Base-by-base conservation (phyloP, 2,113 vertebrate genomes). In the Clarias gariepinus region DNA sequence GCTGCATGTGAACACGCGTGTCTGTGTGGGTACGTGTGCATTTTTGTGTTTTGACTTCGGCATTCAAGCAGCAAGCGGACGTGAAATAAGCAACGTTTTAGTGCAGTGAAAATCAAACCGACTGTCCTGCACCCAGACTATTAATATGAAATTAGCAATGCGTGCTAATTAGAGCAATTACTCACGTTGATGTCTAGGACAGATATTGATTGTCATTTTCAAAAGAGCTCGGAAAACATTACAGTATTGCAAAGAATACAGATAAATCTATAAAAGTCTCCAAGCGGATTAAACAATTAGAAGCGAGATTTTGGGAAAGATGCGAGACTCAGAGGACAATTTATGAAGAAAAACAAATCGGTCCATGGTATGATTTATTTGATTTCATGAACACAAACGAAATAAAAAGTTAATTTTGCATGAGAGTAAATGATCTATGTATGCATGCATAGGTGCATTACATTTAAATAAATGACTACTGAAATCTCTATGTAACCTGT, bases 131-230 rank as follows among this genome's bases (percentile, higher is more conserved):
- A 36, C 60, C 60, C 4, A 81, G 63, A 84, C 82, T 82, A 73
- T 91, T 89, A 89, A 86, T 90, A 76, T 88, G 88, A 89, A 90
- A 93, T 89, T 90, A 93, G 92, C 92, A 90, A 91, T 92, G 93
- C 92, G 93, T 92, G 90, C 93, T 95, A 94, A 95, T 95, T 95
- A 94, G 91, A 89, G 91, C 92, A 94, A 95, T 95, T 94, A 95
- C 94, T 94, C 94, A 92, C 89, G 88, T 89, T 93, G 89, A 93
- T 90, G 92, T 93, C 89, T 87, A 89, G 90, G 92, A 93, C 93
- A 84, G 82, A 82, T 95, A 94, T 94, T 58, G 91, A 94, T 91
- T 89, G 84, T 81, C 87, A 82, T 91, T 92, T 90, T 87, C 79
- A 83, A 84, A 90, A 79, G 73, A 90, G 84, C 84, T 83, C 47